These are phyloP conservation scores for Asarcornis scutulata DNA, from an alignment of 2,113 vertebrate species.

Conservation along the genomic window DNA sequence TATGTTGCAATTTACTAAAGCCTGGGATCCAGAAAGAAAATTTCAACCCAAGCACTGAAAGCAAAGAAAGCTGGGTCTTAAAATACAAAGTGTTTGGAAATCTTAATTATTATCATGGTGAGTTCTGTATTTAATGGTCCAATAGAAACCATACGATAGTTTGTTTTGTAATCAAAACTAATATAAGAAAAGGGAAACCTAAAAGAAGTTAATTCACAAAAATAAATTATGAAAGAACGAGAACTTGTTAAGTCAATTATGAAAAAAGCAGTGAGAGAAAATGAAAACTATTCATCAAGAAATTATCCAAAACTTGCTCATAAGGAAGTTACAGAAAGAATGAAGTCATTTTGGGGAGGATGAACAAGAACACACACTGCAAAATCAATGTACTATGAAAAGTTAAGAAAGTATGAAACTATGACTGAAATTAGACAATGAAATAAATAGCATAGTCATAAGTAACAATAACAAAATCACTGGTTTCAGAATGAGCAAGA, in stretches of 20 bases:
- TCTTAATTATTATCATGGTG: neutral
- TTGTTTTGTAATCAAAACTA: neutral
- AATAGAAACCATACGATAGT: neutral
- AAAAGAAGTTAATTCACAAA: neutral
- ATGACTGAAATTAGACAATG: neutral
- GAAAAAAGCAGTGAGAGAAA: neutral
- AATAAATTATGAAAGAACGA: neutral
- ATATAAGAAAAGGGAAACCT: neutral
- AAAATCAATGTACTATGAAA: neutral
- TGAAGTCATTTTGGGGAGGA: neutral
- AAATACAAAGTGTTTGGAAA: neutral
- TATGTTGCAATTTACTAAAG: neutral
- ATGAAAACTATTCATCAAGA: conserved; percentile 9
- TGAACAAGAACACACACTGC: neutral
- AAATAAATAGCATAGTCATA: neutral
- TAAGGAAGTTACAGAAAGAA: neutral
- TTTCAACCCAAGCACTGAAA: neutral
- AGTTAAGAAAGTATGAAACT: neutral
- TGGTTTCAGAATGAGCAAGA: neutral
- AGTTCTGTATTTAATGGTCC: neutral
- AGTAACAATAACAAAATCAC: neutral
- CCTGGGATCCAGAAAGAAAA: neutral
- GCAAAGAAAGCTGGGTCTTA: neutral
- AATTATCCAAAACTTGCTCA: neutral
- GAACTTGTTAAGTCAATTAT: neutral